Evolutionary conservation across 2,113 vertebrate species (phyloP).

Genomic region (Scomber scombrus): DNA sequence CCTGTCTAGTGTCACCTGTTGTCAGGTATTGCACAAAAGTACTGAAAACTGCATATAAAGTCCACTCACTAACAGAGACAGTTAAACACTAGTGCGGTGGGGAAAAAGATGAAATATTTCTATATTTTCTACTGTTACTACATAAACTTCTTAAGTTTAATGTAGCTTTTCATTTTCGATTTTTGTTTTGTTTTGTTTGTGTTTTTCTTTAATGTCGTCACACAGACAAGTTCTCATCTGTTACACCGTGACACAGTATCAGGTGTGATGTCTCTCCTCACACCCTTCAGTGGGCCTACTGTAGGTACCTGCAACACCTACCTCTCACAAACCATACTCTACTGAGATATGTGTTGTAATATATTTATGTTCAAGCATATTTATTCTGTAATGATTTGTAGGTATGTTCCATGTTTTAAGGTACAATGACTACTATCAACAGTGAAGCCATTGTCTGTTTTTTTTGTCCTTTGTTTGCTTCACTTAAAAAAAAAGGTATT

Average conservation of each 20-base stretch:
- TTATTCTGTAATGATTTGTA: conserved; percentile 82
- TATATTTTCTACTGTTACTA: conserved; percentile 21
- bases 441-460: conserved; percentile 57
- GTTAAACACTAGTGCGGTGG: conserved; percentile 16
- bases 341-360: conserved; percentile 70
- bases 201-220: conserved; percentile 9
- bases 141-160: neutral
- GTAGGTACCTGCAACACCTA: conserved; percentile 77
- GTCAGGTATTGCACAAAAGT: conserved; percentile 39
- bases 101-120: conserved; percentile 24
- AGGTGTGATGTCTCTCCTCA: conserved; percentile 49
- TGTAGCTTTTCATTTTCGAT: conserved; percentile 10
- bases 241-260: conserved; percentile 55
- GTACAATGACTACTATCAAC: conserved; percentile 71
- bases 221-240: conserved; percentile 62
- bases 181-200: conserved; percentile 1
- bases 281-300: conserved; percentile 50
- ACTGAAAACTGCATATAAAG: conserved; percentile 27
- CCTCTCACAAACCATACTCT: conserved; percentile 84
- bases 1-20: conserved; percentile 34
- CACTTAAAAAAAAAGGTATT: conserved; percentile 61
- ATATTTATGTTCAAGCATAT: conserved; percentile 83
- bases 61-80: conserved; percentile 20
- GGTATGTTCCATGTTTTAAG: conserved; percentile 67
- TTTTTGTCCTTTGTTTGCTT: conserved; percentile 46